Conservation (phyloP, 2,888 invertebrate species). For the Orchesella flavescens region DNA sequence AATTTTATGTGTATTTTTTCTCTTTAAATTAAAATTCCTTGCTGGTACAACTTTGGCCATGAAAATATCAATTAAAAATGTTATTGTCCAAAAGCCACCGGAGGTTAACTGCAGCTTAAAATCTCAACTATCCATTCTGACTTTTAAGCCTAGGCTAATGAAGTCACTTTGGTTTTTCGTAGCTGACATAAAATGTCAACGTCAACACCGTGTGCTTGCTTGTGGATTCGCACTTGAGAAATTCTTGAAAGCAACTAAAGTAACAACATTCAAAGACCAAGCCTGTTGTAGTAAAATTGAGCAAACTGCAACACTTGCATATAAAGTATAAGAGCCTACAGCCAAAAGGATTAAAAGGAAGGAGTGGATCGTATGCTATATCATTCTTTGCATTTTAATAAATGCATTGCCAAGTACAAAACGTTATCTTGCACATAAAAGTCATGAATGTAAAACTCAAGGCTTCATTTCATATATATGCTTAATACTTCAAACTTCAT, state of each 20-base stretch:
- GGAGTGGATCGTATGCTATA: constrained; percentile 24
- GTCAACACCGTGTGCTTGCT: constrained; percentile 5
- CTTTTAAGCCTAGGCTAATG: no score
- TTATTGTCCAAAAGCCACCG: neutral
- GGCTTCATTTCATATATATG: neutral
- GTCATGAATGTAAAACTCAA: neutral
- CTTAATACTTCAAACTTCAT: neutral
- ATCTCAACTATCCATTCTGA: neutral
- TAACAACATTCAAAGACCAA: constrained; percentile 27
- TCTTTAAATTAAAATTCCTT: no score
- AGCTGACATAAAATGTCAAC: neutral
- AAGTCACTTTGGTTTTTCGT: neutral
- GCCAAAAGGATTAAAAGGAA: constrained; percentile 1
- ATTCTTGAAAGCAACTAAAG: constrained; percentile 41
- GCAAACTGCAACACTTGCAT: neutral
- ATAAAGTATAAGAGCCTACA: neutral
- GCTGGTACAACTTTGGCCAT: neutral
- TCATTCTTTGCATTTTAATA: constrained; percentile 20
- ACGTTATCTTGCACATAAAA: constrained; percentile 6
- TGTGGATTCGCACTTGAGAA: constrained; percentile 34
- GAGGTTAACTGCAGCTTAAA: no score
- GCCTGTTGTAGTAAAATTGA: constrained; percentile 22
- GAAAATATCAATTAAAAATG: neutral
- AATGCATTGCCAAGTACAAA: constrained; percentile 8
- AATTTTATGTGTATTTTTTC: no score